phyloP scores from a whole-genome alignment of 2,113 vertebrate species.

The Caracal caracal region DNA sequence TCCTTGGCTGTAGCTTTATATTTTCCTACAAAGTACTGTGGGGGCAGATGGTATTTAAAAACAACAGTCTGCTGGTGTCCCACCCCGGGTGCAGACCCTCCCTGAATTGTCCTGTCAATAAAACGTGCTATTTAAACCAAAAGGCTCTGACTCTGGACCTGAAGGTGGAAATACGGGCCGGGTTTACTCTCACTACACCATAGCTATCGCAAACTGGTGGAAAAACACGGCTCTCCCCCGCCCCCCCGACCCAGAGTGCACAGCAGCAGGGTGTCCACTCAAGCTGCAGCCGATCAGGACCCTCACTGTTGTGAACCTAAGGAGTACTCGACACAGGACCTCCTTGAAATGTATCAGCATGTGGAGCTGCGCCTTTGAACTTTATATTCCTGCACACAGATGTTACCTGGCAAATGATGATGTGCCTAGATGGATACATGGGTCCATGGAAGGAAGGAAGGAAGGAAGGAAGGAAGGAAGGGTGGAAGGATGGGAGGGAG shows the following conservation, averaged over 20 bases:
- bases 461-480: background rate
- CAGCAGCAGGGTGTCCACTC: rapidly evolving
- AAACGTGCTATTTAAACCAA: background rate
- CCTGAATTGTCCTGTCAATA: background rate
- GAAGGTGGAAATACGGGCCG: background rate
- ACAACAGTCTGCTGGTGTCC: background rate
- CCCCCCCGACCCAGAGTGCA: rapidly evolving
- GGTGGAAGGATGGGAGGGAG: background rate
- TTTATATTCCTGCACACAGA: background rate
- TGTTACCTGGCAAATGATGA: background rate
- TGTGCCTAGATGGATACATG: background rate
- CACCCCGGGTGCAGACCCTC: too few species aligned
- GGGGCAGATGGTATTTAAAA: rapidly evolving
- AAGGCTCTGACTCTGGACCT: background rate
- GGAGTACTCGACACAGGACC: background rate
- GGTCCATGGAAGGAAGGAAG: too few species aligned
- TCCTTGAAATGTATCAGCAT: rapidly evolving
- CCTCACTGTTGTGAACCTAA: background rate
- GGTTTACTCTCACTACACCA: background rate
- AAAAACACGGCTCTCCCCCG: background rate
- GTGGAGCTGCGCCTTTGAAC: background rate
- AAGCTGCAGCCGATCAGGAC: rapidly evolving
- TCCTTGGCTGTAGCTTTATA: too few species aligned
- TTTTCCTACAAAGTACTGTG: rapidly evolving
- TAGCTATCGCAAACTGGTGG: rapidly evolving